These are phyloP conservation scores for Caranx melampygus DNA, from an alignment of 2,113 vertebrate genomes.

Conservation along the genomic window DNA sequence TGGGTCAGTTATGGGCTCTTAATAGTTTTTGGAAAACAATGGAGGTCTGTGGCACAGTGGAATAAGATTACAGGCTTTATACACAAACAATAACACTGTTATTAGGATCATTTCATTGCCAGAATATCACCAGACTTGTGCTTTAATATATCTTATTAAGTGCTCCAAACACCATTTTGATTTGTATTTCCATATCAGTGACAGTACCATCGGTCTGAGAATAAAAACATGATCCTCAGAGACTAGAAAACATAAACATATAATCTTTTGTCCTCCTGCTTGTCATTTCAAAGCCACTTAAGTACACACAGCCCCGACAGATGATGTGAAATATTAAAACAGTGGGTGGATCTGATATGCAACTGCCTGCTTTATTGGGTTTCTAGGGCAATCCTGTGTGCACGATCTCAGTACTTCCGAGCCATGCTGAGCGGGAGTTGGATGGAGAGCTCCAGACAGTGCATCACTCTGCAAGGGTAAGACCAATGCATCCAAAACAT, in stretches of 20 bases:
- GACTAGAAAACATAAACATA: neutral
- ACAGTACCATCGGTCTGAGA: neutral
- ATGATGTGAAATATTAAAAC: slow-evolving; percentile 57
- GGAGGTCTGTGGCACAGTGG: too few species aligned
- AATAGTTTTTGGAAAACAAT: neutral
- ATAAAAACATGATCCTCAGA: slow-evolving; percentile 25
- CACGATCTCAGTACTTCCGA: slow-evolving; percentile 93
- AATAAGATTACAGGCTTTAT: neutral
- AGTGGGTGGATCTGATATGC: slow-evolving; percentile 38
- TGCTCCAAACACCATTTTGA: neutral
- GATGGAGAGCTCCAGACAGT: slow-evolving; percentile 93
- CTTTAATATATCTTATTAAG: slow-evolving; percentile 1
- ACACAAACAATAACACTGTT: neutral
- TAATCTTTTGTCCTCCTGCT: slow-evolving; percentile 1
- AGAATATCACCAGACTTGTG: neutral
- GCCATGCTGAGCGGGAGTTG: slow-evolving; percentile 95
- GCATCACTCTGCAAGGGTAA: slow-evolving; percentile 94
- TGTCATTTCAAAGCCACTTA: slow-evolving; percentile 32
- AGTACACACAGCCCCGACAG: neutral
- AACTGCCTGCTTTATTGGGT: slow-evolving; percentile 57
- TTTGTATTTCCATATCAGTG: neutral
- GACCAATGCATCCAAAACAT: slow-evolving; percentile 45
- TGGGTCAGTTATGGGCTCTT: neutral
- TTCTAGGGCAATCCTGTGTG: slow-evolving; percentile 92
- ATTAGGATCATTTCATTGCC: neutral